Percentiles rank a stretch among this genome's conserved stretches.
These are phyloP conservation scores for Xylophagus ater DNA, from an alignment of 2,888 invertebrate genomes.

Conservation along the genomic window DNA sequence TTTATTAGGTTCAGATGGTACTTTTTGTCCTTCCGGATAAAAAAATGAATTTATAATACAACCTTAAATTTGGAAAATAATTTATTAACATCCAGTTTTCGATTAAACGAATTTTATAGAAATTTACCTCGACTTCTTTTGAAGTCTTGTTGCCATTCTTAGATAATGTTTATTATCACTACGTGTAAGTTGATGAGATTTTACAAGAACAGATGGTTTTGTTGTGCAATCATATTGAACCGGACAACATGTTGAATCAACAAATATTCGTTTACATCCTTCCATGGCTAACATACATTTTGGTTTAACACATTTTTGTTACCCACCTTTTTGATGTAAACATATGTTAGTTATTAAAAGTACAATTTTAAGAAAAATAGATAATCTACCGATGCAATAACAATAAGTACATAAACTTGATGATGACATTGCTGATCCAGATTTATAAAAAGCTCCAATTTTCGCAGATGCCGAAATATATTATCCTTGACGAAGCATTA, in stretches of 20 bases:
- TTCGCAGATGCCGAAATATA: conserved; percentile 88
- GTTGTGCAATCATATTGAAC: conserved; percentile 60
- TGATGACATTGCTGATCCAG: conserved; percentile 64
- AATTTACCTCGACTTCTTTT: no score
- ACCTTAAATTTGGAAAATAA: conserved; percentile 38
- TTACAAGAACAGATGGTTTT: conserved; percentile 30
- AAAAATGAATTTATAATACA: conserved; percentile 51
- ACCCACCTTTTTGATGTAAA: conserved; percentile 38
- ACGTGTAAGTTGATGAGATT: conserved; percentile 30
- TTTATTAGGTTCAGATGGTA: conserved; percentile 40
- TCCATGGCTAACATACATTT: conserved; percentile 64
- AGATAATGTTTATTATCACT: conserved; percentile 34
- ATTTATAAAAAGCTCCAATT: conserved; percentile 46
- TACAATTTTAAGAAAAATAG: neutral
- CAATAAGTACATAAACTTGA: conserved; percentile 75
- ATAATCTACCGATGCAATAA: conserved; percentile 53
- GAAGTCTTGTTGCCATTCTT: conserved; percentile 31
- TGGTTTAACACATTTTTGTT: conserved; percentile 65
- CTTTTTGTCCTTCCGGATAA: conserved; percentile 60
- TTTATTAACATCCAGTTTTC: no score
- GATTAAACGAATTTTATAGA: no score
- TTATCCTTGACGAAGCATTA: conserved; percentile 78
- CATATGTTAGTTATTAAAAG: neutral
- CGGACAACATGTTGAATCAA: conserved; percentile 59
- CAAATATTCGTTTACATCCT: conserved; percentile 43